phyloP scores from a whole-genome alignment of 2,888 invertebrate genomes.

The Phalera bucephala region DNA sequence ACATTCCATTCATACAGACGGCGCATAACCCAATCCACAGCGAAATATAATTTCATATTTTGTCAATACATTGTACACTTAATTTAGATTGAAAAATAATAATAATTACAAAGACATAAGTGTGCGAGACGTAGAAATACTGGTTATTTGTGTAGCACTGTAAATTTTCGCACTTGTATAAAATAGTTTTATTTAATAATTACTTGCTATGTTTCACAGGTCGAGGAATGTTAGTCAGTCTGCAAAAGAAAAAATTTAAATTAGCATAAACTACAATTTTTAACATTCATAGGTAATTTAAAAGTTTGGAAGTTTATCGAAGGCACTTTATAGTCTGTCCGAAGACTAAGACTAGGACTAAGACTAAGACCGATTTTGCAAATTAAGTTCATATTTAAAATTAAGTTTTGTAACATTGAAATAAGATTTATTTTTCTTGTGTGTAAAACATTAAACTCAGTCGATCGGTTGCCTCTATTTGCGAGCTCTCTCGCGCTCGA shows the following conservation, averaged over 20 bases:
- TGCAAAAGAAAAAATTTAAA: conserved; percentile 53
- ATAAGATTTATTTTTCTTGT: no score
- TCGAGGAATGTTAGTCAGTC: conserved; percentile 44
- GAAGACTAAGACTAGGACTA: no score
- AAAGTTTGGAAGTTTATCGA: no score
- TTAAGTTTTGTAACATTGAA: no score
- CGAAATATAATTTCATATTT: conserved; percentile 27
- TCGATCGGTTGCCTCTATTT: no score
- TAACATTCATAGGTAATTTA: no score
- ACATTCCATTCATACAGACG: conserved; percentile 22
- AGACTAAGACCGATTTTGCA: no score
- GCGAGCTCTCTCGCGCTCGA: no score
- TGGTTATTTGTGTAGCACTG: conserved; percentile 13
- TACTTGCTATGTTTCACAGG: conserved; percentile 20
- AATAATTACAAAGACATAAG: conserved; percentile 8
- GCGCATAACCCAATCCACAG: conserved; percentile 17
- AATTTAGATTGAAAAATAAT: conserved; percentile 32
- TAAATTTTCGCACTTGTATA: conserved; percentile 13
- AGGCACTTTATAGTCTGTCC: no score
- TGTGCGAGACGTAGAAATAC: conserved; percentile 5
- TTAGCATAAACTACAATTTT: no score
- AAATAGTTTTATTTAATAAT: conserved; percentile 9
- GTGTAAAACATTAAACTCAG: no score
- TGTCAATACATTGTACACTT: conserved; percentile 33
- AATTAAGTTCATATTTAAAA: no score